These are phyloP conservation scores for Acanthornis magna DNA, from an alignment of 2,797 vertebrate genomes.

Conservation along the genomic window DNA sequence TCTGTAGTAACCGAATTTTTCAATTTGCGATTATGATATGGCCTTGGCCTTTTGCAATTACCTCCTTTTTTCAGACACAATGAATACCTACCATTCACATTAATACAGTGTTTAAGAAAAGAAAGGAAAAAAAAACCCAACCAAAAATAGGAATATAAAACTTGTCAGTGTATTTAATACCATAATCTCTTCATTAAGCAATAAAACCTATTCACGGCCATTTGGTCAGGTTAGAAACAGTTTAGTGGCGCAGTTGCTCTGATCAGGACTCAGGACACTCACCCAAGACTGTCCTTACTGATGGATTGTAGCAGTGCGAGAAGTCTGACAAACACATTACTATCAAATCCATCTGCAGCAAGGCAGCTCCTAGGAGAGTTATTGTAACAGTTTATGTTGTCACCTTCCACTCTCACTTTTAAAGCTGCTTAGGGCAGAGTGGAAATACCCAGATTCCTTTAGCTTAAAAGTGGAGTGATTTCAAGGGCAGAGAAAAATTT, in stretches of 20 bases:
- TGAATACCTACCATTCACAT: not conserved
- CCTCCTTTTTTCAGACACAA: not conserved
- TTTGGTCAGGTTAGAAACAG: not conserved
- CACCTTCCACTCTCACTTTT: slow-evolving; percentile 9
- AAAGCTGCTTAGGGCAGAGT: not conserved
- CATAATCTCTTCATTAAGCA: not conserved
- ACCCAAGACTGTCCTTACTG: not conserved
- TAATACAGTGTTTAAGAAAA: not conserved
- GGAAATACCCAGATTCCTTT: not conserved
- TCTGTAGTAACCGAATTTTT: not conserved
- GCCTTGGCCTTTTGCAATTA: not conserved
- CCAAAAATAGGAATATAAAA: not conserved
- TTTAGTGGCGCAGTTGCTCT: not conserved
- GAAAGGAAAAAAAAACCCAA: not conserved
- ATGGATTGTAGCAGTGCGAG: not conserved
- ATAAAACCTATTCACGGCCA: not conserved
- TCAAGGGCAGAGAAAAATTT: slow-evolving; percentile 14
- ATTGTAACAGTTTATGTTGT: slow-evolving; percentile 37
- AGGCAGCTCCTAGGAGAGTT: slow-evolving; percentile 16
- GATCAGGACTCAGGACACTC: not conserved
- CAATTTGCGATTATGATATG: not conserved
- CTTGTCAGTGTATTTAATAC: not conserved
- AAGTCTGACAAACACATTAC: not conserved
- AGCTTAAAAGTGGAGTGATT: not conserved
- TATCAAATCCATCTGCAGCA: not conserved